Percentiles rank a stretch among this genome's conserved stretches.
Evolutionary conservation across 1,140 invertebrate species (phyloP).

Genomic region (Drosophila eugracilis): DNA sequence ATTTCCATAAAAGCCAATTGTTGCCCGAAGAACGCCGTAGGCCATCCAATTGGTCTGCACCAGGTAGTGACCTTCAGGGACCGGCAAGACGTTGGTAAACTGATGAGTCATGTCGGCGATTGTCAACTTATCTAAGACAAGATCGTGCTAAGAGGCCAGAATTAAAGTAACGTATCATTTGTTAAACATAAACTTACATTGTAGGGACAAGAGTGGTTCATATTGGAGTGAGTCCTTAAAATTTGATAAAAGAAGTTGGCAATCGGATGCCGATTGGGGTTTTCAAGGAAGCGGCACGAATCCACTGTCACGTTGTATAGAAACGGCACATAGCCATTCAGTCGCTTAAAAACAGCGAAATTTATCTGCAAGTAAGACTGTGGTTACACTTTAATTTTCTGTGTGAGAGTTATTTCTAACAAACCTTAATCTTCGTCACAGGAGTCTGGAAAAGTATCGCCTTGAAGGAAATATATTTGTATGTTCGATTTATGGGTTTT

Average conservation of each 20-base stretch:
- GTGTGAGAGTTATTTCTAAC: neutral
- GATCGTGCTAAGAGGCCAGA: neutral
- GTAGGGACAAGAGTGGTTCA: neutral
- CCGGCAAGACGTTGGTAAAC: no score
- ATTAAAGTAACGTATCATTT: no score
- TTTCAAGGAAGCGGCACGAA: neutral
- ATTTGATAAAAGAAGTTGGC: neutral
- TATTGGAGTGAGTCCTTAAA: neutral
- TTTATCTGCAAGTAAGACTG: neutral
- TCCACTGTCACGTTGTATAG: neutral
- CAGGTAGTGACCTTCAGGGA: no score
- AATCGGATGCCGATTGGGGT: neutral
- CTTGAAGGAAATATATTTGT: slow-evolving; percentile 13
- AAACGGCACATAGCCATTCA: neutral
- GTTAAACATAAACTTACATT: neutral
- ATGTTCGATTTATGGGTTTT: slow-evolving; percentile 27
- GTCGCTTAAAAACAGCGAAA: neutral
- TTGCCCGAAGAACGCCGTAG: no score
- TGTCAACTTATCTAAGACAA: neutral
- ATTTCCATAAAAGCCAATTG: no score
- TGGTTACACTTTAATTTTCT: no score
- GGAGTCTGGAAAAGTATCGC: neutral
- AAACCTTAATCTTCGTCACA: slow-evolving; percentile 8
- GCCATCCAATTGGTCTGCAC: no score
- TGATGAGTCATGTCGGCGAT: no score